A percentile compares a stretch with the other conserved stretches of the same genome.
Conservation (phyloP, 2,888 invertebrate species). For the Hanleya hanleyi region DNA sequence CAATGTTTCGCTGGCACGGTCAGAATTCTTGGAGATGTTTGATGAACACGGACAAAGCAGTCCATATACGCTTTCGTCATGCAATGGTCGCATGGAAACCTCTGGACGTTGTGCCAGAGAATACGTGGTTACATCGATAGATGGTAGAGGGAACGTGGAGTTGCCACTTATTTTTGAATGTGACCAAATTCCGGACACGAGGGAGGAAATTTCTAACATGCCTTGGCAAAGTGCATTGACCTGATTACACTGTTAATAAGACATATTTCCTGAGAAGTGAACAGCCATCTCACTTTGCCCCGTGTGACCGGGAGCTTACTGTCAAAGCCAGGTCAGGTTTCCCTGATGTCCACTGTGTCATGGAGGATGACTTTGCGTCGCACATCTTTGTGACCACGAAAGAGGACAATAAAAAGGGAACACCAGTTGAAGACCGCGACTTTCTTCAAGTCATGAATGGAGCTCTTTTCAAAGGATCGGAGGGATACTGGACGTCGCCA, state of each 20-base stretch:
- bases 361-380: not conserved
- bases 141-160: slow-evolving; percentile 17
- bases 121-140: slow-evolving; percentile 21
- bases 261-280: slow-evolving; percentile 3
- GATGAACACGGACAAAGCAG: not conserved
- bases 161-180: slow-evolving; percentile 37
- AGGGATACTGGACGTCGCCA: slow-evolving; percentile 32
- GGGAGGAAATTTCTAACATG: slow-evolving; percentile 29
- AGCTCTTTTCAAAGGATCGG: slow-evolving; percentile 16
- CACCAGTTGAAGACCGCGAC: slow-evolving; percentile 20
- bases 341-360: not conserved
- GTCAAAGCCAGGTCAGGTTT: not conserved
- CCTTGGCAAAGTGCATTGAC: slow-evolving; percentile 11
- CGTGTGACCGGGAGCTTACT: not conserved
- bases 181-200: slow-evolving; percentile 26
- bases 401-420: not conserved
- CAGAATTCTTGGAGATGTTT: slow-evolving; percentile 12
- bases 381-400: not conserved
- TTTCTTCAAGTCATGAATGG: slow-evolving; percentile 30
- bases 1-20: slow-evolving; percentile 8
- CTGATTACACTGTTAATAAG: not conserved
- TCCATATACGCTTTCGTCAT: slow-evolving; percentile 3
- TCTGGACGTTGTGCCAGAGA: slow-evolving; percentile 21
- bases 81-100: not conserved
- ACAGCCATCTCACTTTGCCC: not conserved